A percentile compares a stretch with the other conserved stretches of the same genome.
phyloP scores from a whole-genome alignment of 2,888 invertebrate species.

The Acrocera orbiculus region DNA sequence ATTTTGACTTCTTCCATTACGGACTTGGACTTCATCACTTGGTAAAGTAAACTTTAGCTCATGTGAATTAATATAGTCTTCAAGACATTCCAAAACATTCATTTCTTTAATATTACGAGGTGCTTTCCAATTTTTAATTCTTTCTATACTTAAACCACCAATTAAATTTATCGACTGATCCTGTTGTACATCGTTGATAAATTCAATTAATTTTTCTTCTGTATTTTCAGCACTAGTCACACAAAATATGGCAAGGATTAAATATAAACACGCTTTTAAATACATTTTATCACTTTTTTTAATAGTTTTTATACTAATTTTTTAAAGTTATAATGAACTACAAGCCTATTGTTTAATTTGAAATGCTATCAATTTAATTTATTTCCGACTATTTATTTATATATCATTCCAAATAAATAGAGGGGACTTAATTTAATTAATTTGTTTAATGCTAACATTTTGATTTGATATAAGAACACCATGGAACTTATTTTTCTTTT shows the following conservation, averaged over 20 bases:
- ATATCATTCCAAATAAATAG: no score
- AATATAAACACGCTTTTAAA: conserved; percentile 9
- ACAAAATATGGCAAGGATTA: conserved; percentile 3
- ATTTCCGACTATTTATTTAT: no score
- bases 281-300: conserved; percentile 4
- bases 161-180: conserved; percentile 29
- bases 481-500: no score
- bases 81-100: conserved; percentile 32
- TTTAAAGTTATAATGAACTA: no score
- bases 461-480: no score
- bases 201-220: conserved; percentile 31
- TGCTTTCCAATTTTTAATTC: conserved; percentile 18
- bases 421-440: no score
- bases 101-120: conserved; percentile 20
- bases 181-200: conserved; percentile 32
- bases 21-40: conserved; percentile 23
- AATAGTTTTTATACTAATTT: no score
- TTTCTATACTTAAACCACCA: conserved; percentile 31
- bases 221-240: conserved; percentile 15
- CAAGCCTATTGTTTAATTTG: no score
- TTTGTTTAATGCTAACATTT: no score
- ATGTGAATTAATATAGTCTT: conserved; percentile 33
- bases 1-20: conserved; percentile 20
- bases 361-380: no score
- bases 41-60: conserved; percentile 33